These are phyloP conservation scores for Hippolais icterina DNA, from an alignment of 2,113 vertebrate species.

Conservation along the genomic window DNA sequence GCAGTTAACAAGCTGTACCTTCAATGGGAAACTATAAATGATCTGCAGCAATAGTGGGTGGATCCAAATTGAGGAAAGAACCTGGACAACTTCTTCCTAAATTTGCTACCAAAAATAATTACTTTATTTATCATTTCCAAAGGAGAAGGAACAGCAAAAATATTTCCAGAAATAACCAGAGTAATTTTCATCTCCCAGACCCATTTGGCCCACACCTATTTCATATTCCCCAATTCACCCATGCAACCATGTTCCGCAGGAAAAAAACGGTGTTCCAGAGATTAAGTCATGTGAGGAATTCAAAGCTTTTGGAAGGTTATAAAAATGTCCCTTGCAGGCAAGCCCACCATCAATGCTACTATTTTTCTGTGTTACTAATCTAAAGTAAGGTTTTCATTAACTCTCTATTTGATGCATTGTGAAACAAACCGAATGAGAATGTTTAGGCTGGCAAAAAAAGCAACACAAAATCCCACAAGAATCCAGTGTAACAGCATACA, in stretches of 20 bases:
- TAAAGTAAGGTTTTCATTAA: constrained; percentile 41
- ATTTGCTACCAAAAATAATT: background rate
- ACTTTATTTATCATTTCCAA: background rate
- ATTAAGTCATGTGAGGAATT: background rate
- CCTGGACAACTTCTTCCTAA: background rate
- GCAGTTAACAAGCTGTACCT: background rate
- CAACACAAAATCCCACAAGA: background rate
- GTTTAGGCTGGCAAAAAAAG: background rate
- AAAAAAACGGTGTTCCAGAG: background rate
- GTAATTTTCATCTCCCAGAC: background rate
- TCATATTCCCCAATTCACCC: background rate
- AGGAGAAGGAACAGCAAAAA: background rate
- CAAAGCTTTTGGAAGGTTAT: background rate
- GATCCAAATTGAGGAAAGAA: background rate
- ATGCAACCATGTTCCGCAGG: background rate
- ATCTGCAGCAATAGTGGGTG: background rate
- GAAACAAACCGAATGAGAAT: background rate
- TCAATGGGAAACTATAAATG: background rate
- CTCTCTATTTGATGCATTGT: constrained; percentile 11
- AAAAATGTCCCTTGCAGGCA: background rate
- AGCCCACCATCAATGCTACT: background rate
- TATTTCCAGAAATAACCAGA: background rate
- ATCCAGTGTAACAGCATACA: background rate
- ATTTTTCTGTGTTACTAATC: constrained; percentile 26
- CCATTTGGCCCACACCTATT: background rate